Conservation (phyloP, 2,888 invertebrate species). For the Eupithecia dodoneata region DNA sequence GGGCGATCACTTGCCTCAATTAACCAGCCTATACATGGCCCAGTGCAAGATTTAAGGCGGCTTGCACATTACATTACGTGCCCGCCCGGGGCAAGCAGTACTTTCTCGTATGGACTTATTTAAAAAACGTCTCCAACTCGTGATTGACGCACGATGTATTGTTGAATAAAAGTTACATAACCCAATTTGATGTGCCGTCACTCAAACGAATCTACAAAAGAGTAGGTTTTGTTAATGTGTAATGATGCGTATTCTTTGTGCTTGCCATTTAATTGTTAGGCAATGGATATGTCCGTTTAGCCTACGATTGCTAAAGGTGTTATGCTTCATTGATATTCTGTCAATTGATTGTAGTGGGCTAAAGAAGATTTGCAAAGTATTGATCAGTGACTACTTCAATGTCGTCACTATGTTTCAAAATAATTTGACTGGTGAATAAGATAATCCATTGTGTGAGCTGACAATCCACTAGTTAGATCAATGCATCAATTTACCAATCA, state of each 20-base stretch:
- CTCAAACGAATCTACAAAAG: conserved; percentile 72
- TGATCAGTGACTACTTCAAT: neutral
- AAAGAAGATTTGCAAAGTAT: neutral
- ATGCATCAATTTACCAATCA: neutral
- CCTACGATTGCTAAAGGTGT: conserved; percentile 60
- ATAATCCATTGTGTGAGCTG: neutral
- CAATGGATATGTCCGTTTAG: conserved; percentile 72
- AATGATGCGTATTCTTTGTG: conserved; percentile 78
- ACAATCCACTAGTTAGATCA: conserved; percentile 1
- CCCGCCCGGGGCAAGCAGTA: conserved; percentile 63
- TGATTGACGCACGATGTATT: conserved; percentile 76
- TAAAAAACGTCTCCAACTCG: conserved; percentile 79
- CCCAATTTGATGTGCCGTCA: conserved; percentile 75
- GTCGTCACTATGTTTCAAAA: neutral
- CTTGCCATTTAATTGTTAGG: conserved; percentile 81
- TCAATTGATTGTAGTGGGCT: conserved; percentile 17
- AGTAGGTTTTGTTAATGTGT: conserved; percentile 76
- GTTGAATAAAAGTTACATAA: conserved; percentile 75
- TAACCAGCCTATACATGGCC: conserved; percentile 55
- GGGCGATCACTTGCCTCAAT: conserved; percentile 63
- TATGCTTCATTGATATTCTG: conserved; percentile 52
- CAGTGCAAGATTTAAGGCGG: conserved; percentile 42
- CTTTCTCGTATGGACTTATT: conserved; percentile 81
- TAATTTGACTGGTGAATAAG: neutral
- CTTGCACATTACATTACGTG: conserved; percentile 55